These are phyloP conservation scores for Peromyscus maniculatus DNA, from an alignment of 2,113 vertebrate species.

Conservation along the genomic window DNA sequence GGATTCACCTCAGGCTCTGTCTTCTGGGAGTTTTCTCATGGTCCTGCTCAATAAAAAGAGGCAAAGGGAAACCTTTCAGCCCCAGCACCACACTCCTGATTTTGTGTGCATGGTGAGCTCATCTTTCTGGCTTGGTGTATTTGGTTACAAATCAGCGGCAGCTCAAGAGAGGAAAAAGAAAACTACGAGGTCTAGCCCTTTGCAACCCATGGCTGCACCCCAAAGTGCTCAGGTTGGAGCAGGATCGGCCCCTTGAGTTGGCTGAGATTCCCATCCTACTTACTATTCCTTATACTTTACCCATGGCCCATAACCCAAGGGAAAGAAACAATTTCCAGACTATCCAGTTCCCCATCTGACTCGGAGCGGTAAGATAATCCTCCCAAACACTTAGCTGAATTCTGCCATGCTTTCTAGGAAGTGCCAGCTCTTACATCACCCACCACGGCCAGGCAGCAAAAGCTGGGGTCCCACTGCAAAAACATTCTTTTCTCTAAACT, in stretches of 20 bases:
- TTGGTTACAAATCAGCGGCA: slow-evolving; percentile 68
- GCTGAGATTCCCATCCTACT: not conserved
- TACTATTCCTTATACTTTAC: not conserved
- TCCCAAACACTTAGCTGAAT: not conserved
- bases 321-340: not conserved
- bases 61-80: slow-evolving; percentile 49
- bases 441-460: not conserved
- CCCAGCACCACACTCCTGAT: not conserved
- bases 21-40: slow-evolving; percentile 62
- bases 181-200: not conserved
- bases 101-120: slow-evolving; percentile 61
- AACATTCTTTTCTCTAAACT: not conserved
- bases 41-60: slow-evolving; percentile 75
- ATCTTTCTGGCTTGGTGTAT: slow-evolving; percentile 67
- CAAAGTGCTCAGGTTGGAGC: not conserved
- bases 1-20: slow-evolving; percentile 40
- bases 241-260: not conserved
- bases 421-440: not conserved
- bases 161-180: slow-evolving; percentile 33
- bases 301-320: not conserved
- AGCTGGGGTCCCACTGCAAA: not conserved
- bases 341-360: not conserved
- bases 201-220: not conserved
- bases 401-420: slow-evolving; percentile 18
- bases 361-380: not conserved